Evolutionary conservation across 2,888 invertebrate species (phyloP), one percentile per base, ranked within the genome.

Genomic region (Saturnia japonica): DNA sequence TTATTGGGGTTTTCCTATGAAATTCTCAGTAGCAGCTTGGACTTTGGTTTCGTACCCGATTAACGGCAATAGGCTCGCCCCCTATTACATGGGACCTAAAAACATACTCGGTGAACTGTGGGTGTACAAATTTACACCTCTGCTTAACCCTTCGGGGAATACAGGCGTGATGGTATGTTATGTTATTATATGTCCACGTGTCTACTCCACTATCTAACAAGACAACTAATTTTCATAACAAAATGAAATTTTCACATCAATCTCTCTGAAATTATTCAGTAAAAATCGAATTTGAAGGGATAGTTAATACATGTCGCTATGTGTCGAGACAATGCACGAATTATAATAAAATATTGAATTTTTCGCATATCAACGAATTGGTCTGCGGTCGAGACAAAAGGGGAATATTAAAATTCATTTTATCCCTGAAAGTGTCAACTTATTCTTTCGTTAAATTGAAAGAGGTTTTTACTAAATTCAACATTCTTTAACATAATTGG

Each of bases 261-360:
- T 78, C 80, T 83, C 57, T 1, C 80, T 91, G 91, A 90, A n/a
- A 92, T 91, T 89, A 92, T 93, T 92, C 93, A 92, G 88, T 60
- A 60, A 87, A 91, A 89, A 89, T 87, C 85, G 83, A 88, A 89
- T 88, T 81, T 82, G 80, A 85, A 82, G 78, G 77, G 85, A 82
- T 79, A 85, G 73, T n/a, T 88, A 87, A 88, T 88, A 89, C 85
- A 88, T 86, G 83, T 85, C 82, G 81, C 84, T 79, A 87, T 86
- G 82, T 87, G 88, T 87, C 89, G 84, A 85, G 90, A 89, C 88
- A 82, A 73, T 78, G 80, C 78, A 78, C 82, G 81, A 84, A 90
- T 91, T 90, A 89, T 88, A 88, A 88, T 90, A 88, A 89, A 85
- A 90, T 77, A 77, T 85, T 85, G 85, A 83, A 84, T 81, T 84